Evolutionary conservation across 1,140 invertebrate genomes (phyloP).

Genomic region (Lerema accius): DNA sequence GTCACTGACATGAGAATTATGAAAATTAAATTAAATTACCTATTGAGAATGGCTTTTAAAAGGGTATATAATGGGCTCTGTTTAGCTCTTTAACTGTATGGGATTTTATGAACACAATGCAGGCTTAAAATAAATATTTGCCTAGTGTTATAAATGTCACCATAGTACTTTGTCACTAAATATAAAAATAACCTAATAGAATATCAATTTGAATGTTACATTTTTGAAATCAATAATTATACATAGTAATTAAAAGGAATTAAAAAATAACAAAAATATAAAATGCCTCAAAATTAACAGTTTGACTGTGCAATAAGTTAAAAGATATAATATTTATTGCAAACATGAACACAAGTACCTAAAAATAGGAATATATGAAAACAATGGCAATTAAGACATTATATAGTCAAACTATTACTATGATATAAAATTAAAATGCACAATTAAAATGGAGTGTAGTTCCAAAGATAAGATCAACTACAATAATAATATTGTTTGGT

Average conservation of each 20-base stretch:
- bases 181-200: neutral
- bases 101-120: too few species aligned
- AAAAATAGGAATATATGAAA: conserved; percentile 1
- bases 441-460: conserved; percentile 10
- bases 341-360: conserved; percentile 22
- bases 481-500: too few species aligned
- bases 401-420: conserved; percentile 10
- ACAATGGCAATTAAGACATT: conserved; percentile 14
- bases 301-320: conserved; percentile 10
- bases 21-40: too few species aligned
- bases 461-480: neutral
- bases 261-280: conserved; percentile 2
- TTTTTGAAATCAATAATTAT: neutral
- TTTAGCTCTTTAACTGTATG: too few species aligned
- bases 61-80: too few species aligned
- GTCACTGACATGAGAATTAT: too few species aligned
- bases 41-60: too few species aligned
- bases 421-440: conserved; percentile 21
- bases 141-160: neutral
- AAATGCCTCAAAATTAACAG: conserved; percentile 17
- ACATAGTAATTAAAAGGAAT: neutral
- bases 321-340: conserved; percentile 11
- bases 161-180: neutral
- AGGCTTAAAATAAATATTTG: too few species aligned
- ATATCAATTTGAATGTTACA: neutral